These are phyloP conservation scores for Cyphomyrus discorhynchus DNA, from an alignment of 2,113 vertebrate genomes.

Conservation along the genomic window DNA sequence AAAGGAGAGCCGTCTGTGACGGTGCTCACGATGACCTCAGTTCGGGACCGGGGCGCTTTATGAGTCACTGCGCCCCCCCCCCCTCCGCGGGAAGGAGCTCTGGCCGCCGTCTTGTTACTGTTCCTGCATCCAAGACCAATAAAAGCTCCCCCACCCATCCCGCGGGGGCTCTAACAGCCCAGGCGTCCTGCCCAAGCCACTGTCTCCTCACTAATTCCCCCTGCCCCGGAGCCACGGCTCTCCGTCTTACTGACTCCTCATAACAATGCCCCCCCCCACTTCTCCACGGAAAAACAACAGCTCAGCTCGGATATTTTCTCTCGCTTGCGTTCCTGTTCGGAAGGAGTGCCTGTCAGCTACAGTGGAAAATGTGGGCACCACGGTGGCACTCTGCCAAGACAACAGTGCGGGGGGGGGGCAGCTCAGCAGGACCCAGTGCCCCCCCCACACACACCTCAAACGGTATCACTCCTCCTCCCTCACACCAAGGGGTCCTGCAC, in stretches of 20 bases:
- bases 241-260: slow-evolving; percentile 35
- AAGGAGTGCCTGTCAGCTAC: background rate
- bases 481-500: background rate
- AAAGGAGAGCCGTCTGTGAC: background rate
- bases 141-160: slow-evolving; percentile 7
- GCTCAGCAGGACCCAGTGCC: background rate
- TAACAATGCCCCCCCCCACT: background rate
- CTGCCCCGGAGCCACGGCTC: slow-evolving; percentile 13
- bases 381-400: background rate
- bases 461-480: background rate
- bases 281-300: background rate
- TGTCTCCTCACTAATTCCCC: slow-evolving; percentile 21
- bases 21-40: background rate
- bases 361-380: background rate
- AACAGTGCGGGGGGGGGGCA: background rate
- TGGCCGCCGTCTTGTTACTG: background rate
- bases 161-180: background rate
- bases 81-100: background rate
- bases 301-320: background rate
- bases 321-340: background rate
- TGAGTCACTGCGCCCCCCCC: background rate
- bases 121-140: slow-evolving; percentile 18
- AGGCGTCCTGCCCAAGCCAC: slow-evolving; percentile 15
- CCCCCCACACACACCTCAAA: background rate
- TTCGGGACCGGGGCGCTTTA: background rate